Evolutionary conservation across 2,113 vertebrate genomes (phyloP).

Genomic region (Indicator indicator): DNA sequence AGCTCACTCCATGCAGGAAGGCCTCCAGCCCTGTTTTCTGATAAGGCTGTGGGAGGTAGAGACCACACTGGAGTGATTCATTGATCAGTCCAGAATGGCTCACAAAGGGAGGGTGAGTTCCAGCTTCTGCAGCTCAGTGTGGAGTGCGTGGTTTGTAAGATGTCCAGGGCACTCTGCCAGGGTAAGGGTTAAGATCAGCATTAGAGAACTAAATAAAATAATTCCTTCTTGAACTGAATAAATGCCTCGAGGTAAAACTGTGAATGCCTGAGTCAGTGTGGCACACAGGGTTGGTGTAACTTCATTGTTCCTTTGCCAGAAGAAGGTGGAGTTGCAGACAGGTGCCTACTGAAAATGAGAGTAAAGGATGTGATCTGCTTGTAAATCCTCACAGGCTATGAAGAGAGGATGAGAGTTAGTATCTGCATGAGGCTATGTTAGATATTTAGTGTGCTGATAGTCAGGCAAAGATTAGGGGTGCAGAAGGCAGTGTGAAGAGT

Average conservation of each 20-base stretch:
- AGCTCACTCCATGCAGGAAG: not conserved
- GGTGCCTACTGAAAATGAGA: not conserved
- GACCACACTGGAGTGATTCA: not conserved
- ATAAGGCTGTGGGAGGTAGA: not conserved
- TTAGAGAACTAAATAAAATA: not conserved
- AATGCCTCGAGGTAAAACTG: not conserved
- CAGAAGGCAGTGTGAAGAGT: not conserved
- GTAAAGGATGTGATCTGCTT: not conserved
- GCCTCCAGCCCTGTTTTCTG: not conserved
- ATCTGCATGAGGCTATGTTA: not conserved
- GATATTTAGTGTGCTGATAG: not conserved
- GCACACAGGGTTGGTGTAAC: rapidly evolving
- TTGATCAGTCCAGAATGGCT: not conserved
- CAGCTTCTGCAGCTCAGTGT: not conserved
- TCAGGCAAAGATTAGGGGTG: not conserved
- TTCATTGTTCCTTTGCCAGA: not conserved
- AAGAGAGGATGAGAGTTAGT: not conserved
- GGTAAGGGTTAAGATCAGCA: not conserved
- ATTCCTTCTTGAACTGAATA: not conserved
- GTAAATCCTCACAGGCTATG: not conserved
- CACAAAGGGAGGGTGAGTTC: not conserved
- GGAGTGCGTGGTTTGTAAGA: not conserved
- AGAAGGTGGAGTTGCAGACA: not conserved
- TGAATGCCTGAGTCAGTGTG: not conserved
- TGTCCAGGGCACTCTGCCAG: not conserved